A percentile compares a stretch with the other conserved stretches of the same genome.
Conservation (phyloP, 1,140 invertebrate species). For the Nymphalis io region DNA sequence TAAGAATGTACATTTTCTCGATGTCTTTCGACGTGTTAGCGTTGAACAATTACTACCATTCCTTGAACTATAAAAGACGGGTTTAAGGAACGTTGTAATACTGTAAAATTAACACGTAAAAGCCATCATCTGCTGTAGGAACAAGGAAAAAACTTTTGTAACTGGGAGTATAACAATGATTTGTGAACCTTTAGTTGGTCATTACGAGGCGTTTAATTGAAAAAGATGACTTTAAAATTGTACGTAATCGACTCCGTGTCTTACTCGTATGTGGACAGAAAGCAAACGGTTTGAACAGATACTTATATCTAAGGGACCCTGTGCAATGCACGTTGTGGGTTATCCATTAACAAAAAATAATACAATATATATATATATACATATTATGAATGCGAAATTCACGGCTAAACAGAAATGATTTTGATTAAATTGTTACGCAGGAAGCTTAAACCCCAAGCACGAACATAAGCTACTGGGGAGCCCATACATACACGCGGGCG, state of each 20-base stretch:
- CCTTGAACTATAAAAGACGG: conserved; percentile 20
- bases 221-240: conserved; percentile 41
- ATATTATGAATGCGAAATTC: too few species aligned
- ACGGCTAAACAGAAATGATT: too few species aligned
- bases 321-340: neutral
- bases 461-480: too few species aligned
- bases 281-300: conserved; percentile 1
- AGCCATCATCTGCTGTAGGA: conserved; percentile 14
- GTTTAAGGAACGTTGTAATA: conserved; percentile 21
- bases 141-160: conserved; percentile 14
- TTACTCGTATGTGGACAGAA: conserved; percentile 20
- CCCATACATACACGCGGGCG: too few species aligned
- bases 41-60: conserved; percentile 15
- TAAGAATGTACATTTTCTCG: neutral
- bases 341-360: neutral
- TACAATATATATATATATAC: too few species aligned
- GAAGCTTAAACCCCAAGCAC: too few species aligned
- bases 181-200: conserved; percentile 27
- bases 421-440: too few species aligned
- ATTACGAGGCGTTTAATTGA: conserved; percentile 43
- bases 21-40: neutral
- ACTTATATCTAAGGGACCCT: neutral
- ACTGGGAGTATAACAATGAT: conserved; percentile 17
- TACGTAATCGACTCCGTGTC: conserved; percentile 21
- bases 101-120: conserved; percentile 35